Evolutionary conservation across 2,888 invertebrate species (phyloP), one percentile per base, ranked within the genome.

Genomic region (Sceliomorpha sp.): DNA sequence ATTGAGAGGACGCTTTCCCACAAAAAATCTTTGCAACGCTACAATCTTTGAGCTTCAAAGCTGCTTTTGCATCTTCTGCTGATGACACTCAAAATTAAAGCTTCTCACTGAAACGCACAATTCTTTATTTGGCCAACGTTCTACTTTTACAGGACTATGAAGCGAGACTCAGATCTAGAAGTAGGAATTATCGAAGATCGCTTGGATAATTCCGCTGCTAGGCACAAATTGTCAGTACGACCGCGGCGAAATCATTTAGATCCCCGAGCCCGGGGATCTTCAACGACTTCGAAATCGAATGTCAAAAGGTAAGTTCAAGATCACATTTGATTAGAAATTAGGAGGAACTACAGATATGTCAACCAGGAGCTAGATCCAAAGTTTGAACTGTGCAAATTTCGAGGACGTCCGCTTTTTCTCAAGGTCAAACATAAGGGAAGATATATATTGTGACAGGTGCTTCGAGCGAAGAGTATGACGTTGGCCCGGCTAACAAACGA

Each of bases 131-230:
- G 15, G 20, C 5, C n/a, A 37, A 37, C 8, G 13, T 14, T 48
- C 12, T 6, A 39, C 13, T 72, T 59, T 84, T 83, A 20, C 77
- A 87, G 88, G 83, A 79, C 73, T 71, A 69, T 77, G 32, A 85
- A 74, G 58, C 76, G 90, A 80, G 93, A 93, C 82, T 90, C 91
- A 14, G 91, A 91, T 39, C 89, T 94, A 84, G 93, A 94, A 82
- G 86, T 91, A 75, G 89, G 90, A 10, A 84, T 89, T 56, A 90
- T 90, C 73, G 89, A 89, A 72, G 85, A 88, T 40, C 90, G 93
- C 39, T 90, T 95, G 88, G 95, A 95, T 89, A 91, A 91, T 73
- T 90, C 93, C 4, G 94, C 94, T 0, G 95, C 95, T 9, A 91
- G 90, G 79, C 94, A 95, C 89, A 95, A 94, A 88, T 87, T 94